These are phyloP conservation scores for Polia nebulosa DNA, from an alignment of 2,888 invertebrate species.

Conservation along the genomic window DNA sequence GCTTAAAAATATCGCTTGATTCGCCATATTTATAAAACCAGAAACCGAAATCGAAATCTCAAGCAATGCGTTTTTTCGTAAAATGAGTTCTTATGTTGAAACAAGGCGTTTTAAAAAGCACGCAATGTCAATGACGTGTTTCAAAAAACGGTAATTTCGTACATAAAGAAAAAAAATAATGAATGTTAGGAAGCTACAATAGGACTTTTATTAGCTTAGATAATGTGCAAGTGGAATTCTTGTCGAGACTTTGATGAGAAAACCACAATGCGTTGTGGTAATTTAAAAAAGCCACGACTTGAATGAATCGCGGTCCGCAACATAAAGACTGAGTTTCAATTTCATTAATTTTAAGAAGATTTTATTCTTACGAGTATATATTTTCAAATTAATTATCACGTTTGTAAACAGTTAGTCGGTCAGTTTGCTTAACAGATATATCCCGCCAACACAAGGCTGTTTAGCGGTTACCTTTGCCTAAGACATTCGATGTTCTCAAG, in stretches of 20 bases:
- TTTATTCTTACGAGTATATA: constrained; percentile 3
- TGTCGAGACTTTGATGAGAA: not conserved
- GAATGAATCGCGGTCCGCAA: not conserved
- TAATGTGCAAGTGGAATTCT: constrained; percentile 1
- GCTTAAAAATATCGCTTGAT: too few relatives aligned
- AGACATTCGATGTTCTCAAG: constrained; percentile 32
- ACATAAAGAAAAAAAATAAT: too few relatives aligned
- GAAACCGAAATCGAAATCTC: too few relatives aligned
- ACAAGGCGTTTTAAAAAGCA: too few relatives aligned
- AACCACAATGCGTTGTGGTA: constrained; percentile 1
- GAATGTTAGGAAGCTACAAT: too few relatives aligned
- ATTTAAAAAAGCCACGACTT: not conserved
- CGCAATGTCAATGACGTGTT: too few relatives aligned
- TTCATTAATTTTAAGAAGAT: constrained; percentile 3
- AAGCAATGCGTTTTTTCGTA: too few relatives aligned
- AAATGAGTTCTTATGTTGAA: too few relatives aligned
- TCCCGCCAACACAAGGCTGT: constrained; percentile 40
- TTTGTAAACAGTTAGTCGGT: constrained; percentile 35
- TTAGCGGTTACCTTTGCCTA: constrained; percentile 17
- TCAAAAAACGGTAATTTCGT: too few relatives aligned
- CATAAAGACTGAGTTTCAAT: not conserved
- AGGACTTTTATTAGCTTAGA: too few relatives aligned
- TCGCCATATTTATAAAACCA: too few relatives aligned
- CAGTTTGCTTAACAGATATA: constrained; percentile 46
- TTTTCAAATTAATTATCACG: constrained; percentile 32